Base-by-base conservation (phyloP, 2,888 invertebrate genomes). In the Hydraecia micacea region DNA sequence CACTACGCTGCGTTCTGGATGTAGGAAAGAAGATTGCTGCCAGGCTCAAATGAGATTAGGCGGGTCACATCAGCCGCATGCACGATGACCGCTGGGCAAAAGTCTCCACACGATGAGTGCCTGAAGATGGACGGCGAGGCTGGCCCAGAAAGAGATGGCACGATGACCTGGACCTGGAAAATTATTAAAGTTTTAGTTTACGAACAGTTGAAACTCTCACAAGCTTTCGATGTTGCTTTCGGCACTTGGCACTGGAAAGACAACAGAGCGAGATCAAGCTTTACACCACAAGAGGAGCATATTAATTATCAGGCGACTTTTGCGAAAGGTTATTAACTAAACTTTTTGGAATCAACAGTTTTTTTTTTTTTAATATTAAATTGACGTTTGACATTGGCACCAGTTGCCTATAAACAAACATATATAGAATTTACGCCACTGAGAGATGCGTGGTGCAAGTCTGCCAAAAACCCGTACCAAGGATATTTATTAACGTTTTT, bases 301-400 rank as follows among this genome's bases (percentile, higher is more conserved):
- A 73, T 32, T 58, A n/a, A n/a, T 75, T n/a, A 73, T n/a, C 9
- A n/a, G n/a, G 11, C 25, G 15, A 18, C 2, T 15, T 60, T 60
- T 46, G 3, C 13, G 18, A 46, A 77, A 18, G 36, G 28, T 49
- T n/a, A 25, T 6, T 36, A 69, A 39, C 18, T 28, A 55, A 62
- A 65, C 81, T 80, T 80, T 39, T 73, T 80, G 46, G 63, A 78
- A 79, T 15, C 1, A 2, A n/a, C 8, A 11, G 1, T 4, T 25
- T 21, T n/a, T 39, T 21, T n/a, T 39, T 15, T 49, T 21, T n/a
- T 0, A 3, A 67, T 9, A 32, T 55, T 62, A 0, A 21, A 55
- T 28, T 28, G 3, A 63, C 36, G 3, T 52, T 63, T 71, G 63
- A 36, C 80, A 55, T 55, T 55, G 28, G 49, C 28, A 75, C 25